Percentiles rank a stretch among this genome's conserved stretches.
These are phyloP conservation scores for Menidia menidia DNA, from an alignment of 2,797 vertebrate genomes.

Conservation along the genomic window DNA sequence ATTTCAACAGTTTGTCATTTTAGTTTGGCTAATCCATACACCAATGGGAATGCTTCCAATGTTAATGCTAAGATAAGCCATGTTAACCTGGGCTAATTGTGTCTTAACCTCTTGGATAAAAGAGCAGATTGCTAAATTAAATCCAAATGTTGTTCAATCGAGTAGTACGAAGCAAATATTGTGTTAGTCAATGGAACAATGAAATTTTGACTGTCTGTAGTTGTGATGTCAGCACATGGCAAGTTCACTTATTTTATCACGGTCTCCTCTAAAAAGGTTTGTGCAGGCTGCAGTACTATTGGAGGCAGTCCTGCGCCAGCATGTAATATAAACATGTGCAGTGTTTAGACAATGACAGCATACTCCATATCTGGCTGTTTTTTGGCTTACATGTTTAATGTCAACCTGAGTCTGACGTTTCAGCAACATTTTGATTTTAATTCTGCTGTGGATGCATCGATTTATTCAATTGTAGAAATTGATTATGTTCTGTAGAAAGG, in stretches of 20 bases:
- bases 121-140: too few relatives aligned
- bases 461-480: background rate
- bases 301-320: slow-evolving; percentile 40
- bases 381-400: slow-evolving; percentile 21
- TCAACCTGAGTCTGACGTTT: slow-evolving; percentile 28
- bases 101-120: too few relatives aligned
- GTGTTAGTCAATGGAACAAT: too few relatives aligned
- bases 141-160: too few relatives aligned
- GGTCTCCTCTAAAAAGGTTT: slow-evolving; percentile 32
- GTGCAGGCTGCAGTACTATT: slow-evolving; percentile 1
- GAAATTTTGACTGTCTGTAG: too few relatives aligned
- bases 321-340: slow-evolving; percentile 59
- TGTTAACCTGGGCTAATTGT: background rate
- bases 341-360: slow-evolving; percentile 55
- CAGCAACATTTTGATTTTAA: background rate
- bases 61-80: background rate
- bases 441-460: background rate
- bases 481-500: background rate
- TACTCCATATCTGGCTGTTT: slow-evolving; percentile 19
- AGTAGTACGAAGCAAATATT: too few relatives aligned
- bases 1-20: too few relatives aligned
- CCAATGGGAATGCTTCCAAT: too few relatives aligned
- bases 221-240: too few relatives aligned
- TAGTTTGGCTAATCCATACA: too few relatives aligned
- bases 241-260: background rate